Conservation (phyloP, 2,797 vertebrate species). For the Scarus forsteni region DNA sequence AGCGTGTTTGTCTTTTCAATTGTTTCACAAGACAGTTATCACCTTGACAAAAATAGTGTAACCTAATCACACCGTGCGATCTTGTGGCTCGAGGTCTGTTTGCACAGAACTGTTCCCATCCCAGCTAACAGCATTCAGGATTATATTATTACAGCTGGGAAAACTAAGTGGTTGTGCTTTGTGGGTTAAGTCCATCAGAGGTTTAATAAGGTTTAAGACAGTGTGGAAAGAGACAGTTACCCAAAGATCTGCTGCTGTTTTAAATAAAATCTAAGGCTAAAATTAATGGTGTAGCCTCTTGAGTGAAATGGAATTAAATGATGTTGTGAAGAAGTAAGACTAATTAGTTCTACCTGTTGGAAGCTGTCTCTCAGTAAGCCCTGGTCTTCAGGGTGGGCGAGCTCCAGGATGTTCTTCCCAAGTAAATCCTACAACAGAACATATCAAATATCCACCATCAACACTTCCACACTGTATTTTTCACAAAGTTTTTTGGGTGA, state of each 20-base stretch:
- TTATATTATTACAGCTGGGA: neutral
- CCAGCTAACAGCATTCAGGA: too few relatives aligned
- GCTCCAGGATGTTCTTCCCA: conserved; percentile 94
- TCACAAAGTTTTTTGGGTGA: neutral
- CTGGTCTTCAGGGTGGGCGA: conserved; percentile 95
- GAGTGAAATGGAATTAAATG: neutral
- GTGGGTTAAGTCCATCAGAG: neutral
- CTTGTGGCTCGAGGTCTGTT: too few relatives aligned
- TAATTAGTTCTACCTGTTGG: conserved; percentile 87
- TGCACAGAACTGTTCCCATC: too few relatives aligned
- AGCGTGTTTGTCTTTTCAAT: too few relatives aligned
- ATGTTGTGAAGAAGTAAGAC: neutral
- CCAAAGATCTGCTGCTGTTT: neutral
- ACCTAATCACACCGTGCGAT: too few relatives aligned
- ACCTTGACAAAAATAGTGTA: too few relatives aligned
- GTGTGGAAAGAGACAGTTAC: neutral
- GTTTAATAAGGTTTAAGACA: neutral
- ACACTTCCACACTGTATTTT: too few relatives aligned
- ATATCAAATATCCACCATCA: conserved; percentile 15
- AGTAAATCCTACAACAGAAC: conserved; percentile 88
- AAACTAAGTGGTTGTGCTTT: neutral
- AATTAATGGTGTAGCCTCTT: neutral
- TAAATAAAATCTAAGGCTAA: neutral
- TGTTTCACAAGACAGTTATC: too few relatives aligned
- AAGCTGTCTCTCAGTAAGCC: conserved; percentile 95